Conservation (phyloP, 2,888 invertebrate genomes). For the Folsomia candida region DNA sequence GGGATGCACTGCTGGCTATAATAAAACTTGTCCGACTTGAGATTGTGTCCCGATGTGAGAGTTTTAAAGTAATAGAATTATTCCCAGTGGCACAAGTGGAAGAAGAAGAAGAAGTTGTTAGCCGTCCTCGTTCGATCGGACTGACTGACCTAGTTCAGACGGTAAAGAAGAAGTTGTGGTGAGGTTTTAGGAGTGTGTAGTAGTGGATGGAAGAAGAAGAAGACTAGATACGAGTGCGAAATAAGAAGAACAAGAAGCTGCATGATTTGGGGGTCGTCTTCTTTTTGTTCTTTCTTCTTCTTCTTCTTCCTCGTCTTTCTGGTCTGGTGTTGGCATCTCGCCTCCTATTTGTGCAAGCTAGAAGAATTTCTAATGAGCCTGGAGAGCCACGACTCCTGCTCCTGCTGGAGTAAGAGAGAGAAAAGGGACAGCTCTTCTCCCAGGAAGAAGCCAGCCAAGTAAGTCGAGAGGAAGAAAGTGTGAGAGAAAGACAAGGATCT, state of each 20-base stretch:
- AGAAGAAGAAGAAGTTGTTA: background rate
- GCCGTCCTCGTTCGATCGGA: background rate
- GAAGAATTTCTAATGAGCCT: constrained; percentile 4
- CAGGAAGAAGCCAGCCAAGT: no score
- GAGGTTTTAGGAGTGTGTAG: no score
- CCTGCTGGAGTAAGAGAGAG: background rate
- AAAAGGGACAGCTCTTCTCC: constrained; percentile 7
- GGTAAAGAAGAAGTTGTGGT: background rate
- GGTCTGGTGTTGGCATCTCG: background rate
- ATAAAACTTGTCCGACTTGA: background rate
- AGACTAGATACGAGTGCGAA: no score
- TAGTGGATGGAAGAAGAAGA: no score
- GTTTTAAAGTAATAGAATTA: constrained; percentile 30
- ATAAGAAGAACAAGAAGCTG: no score
- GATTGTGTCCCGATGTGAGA: background rate
- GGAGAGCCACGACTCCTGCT: no score
- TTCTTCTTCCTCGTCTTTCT: no score
- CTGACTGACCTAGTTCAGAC: no score
- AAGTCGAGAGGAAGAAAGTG: no score
- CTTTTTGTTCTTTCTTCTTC: no score
- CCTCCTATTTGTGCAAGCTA: background rate
- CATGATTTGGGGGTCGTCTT: no score
- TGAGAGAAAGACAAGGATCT: background rate
- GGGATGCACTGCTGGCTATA: background rate
- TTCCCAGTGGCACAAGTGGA: constrained; percentile 21